Base-by-base conservation (phyloP, 2,888 invertebrate species). In the Leptogaster cylindrica region DNA sequence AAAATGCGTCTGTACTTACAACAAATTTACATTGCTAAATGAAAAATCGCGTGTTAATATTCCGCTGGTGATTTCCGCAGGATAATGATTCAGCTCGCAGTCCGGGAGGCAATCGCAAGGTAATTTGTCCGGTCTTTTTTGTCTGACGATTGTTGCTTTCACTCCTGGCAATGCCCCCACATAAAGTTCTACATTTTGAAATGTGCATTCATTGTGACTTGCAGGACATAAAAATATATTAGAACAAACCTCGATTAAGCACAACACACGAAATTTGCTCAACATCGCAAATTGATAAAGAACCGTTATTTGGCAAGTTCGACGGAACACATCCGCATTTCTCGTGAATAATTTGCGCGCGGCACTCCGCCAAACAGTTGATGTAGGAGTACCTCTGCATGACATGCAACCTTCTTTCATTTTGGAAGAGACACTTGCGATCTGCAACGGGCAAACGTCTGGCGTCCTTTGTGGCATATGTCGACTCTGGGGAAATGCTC, bases 331-430 rank as follows among this genome's bases (percentile, higher is more conserved):
- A 90, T 6, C 84, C 82, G 72, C 90, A 90, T 1, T 75, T 71
- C 3, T 75, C 74, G 16, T 77, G 77, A 0, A 85, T 78, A 41
- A 84, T 75, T 39, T 78, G 75, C 14, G 84, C 79, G 31, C 86
- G 83, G 73, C 87, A 86, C 71, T 84, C 84, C 1, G 83, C 82
- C 79, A 88, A 81, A 73, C 90, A 90, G 76, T 90, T 90, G 70
- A 85, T 84, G 69, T 85, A 88, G 0, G 87, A 86, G 73, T 89
- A 89, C 4, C 81, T 79, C 75, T 71, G 77, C 73, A 76, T 80
- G 72, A 73, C 81, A 0, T 65, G 51, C 68, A 82, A 44, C 5
- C 67, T 68, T 2, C 75, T 75, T 82, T 90, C 89, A 52, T 85
- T 77, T 4, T 77, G 74, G 73, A 87, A 88, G 65, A 87, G 80